These are phyloP conservation scores for Osmerus eperlanus DNA, from an alignment of 2,113 vertebrate species.

Conservation along the genomic window DNA sequence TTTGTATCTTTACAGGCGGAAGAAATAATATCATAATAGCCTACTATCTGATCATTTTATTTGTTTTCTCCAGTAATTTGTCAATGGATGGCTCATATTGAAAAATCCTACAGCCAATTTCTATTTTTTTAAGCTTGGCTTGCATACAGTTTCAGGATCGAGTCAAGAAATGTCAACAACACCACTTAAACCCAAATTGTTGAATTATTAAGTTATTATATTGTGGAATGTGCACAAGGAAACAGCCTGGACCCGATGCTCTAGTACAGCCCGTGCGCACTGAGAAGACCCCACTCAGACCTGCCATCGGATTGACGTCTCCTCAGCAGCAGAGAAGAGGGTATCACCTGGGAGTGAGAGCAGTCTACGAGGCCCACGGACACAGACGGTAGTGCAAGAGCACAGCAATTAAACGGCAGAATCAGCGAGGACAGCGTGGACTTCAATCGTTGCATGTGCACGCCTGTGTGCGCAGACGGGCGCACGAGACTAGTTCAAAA, in stretches of 20 bases:
- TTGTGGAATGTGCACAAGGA: too few species aligned
- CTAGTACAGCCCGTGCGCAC: neutral
- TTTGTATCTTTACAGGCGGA: too few species aligned
- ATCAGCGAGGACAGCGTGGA: constrained; percentile 49
- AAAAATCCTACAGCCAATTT: too few species aligned
- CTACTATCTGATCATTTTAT: too few species aligned
- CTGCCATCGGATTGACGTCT: neutral
- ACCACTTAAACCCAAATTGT: too few species aligned
- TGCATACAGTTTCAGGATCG: too few species aligned
- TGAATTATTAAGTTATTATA: too few species aligned
- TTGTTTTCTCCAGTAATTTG: too few species aligned
- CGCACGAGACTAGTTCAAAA: constrained; percentile 13
- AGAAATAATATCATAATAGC: too few species aligned
- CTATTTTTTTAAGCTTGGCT: too few species aligned
- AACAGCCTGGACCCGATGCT: neutral
- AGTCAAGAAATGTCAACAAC: too few species aligned
- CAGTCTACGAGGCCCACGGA: constrained; percentile 24
- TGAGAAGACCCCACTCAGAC: neutral
- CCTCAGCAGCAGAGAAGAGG: neutral
- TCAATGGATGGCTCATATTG: too few species aligned
- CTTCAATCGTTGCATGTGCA: constrained; percentile 59
- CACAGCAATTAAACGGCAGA: constrained; percentile 42
- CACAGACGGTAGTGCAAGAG: constrained; percentile 33
- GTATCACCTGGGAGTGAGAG: neutral
- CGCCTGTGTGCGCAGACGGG: constrained; percentile 51